Conservation (phyloP, 2,113 vertebrate species). For the Zosterops borbonicus region DNA sequence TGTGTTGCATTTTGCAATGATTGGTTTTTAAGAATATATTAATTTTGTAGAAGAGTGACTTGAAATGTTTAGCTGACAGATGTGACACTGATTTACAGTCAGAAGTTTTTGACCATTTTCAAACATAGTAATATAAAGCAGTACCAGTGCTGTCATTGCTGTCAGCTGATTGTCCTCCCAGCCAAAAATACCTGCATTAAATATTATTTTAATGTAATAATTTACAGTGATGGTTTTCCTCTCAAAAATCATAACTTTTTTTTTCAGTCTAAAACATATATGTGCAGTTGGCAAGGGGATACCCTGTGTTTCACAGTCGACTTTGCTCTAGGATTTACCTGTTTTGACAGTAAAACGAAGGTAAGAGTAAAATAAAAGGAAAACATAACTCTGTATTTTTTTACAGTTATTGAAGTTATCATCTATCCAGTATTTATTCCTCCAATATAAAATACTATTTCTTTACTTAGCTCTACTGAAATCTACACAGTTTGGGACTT, state of each 20-base stretch:
- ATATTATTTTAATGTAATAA: background rate
- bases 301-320: constrained; percentile 85
- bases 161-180: background rate
- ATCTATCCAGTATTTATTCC: background rate
- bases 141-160: background rate
- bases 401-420: background rate
- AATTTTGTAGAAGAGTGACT: background rate
- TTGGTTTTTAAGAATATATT: background rate
- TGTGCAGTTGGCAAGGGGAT: constrained; percentile 87
- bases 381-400: background rate
- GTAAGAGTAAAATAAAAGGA: constrained; percentile 60
- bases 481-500: background rate
- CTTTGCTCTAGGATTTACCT: constrained; percentile 88
- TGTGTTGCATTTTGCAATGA: background rate
- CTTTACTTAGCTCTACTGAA: background rate
- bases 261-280: constrained; percentile 87
- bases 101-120: background rate
- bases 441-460: background rate
- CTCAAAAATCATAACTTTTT: constrained; percentile 5
- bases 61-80: background rate
- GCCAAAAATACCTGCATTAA: background rate
- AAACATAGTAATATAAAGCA: background rate
- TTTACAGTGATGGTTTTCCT: background rate
- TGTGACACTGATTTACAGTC: background rate
- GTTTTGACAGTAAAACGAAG: constrained; percentile 86